Evolutionary conservation across 2,888 invertebrate species (phyloP), one percentile per base, ranked within the genome.

Genomic region (Bedellia somnulentella): DNA sequence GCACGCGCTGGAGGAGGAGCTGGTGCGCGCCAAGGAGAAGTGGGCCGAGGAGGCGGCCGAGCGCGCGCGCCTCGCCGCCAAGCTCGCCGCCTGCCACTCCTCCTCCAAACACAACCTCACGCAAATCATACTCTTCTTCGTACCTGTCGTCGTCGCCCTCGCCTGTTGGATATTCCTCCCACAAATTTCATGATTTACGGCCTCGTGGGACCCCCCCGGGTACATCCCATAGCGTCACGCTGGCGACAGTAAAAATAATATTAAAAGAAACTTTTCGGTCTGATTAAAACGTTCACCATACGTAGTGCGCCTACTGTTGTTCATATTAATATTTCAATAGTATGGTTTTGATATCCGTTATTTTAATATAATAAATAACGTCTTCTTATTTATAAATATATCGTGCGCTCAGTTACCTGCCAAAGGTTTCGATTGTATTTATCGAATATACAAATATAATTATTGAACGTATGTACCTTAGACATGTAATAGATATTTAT

Each of bases 1-100:
- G 47, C 76, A 79, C 47, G 80, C 81, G 46, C 64, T 87, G 14
- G 85, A 86, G 52, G 86, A 87, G 53, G 87, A 89, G 57, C 63
- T 89, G 44, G 82, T 85, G 33, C 71, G 82, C 28, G 78, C 89
- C 37, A 88, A 87, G 51, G 85, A 87, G 55, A 79, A 83, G 42
- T 89, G 84, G 73, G 83, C 83, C 35, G 78, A 79, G 42, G 82
- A 80, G 34, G 68, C 77, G 44, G 80, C 78, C 15, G 86, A 86
- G 45, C 81, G 82, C 44, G 68, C 80, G 33, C 70, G 78, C 31
- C 62, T 87, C 24, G 70, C 79, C 24, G 70, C 79, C 37, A 81
- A 85, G 51, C 73, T 88, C 44, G 62, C 78, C 24, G 55, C 70
- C 44, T 82, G 85, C 42, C 79, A 80, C 37, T 52, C 78, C 23